These are phyloP conservation scores for Epizoanthus ramosus DNA, from an alignment of 92 coral and sea anemone genomes.

Conservation along the genomic window DNA sequence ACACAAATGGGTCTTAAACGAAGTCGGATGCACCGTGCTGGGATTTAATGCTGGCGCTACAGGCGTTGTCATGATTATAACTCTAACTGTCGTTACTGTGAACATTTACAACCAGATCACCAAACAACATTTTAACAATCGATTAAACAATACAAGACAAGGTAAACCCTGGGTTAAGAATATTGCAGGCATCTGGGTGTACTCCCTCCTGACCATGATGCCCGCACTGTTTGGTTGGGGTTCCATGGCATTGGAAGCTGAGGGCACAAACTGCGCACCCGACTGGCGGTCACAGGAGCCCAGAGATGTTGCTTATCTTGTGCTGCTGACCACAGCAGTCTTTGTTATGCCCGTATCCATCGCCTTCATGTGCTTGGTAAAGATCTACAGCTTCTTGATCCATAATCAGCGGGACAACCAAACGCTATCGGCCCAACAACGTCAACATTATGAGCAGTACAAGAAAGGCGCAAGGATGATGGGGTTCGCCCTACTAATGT, in stretches of 20 bases:
- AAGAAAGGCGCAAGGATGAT: conserved; percentile 31
- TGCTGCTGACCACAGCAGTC: conserved; percentile 9
- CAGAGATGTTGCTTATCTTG: conserved; percentile 29
- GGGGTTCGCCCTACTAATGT: conserved; percentile 18
- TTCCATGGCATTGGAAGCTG: conserved; percentile 44
- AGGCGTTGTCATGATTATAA: conserved; percentile 44
- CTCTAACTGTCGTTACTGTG: conserved; percentile 6
- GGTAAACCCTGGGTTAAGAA: background rate
- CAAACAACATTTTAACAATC: background rate
- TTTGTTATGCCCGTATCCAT: conserved; percentile 43
- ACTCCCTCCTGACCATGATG: conserved; percentile 35
- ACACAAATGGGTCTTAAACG: conserved; percentile 33
- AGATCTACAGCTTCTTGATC: conserved; percentile 35
- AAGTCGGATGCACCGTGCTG: conserved; percentile 29
- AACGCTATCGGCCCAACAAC: background rate
- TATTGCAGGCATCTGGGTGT: conserved; percentile 40
- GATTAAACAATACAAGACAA: background rate
- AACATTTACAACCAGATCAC: conserved; percentile 29
- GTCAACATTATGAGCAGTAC: conserved; percentile 12
- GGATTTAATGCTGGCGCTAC: conserved; percentile 53
- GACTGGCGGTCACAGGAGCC: conserved; percentile 49
- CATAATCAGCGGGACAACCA: background rate
- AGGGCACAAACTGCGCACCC: conserved; percentile 57
- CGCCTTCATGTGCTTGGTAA: background rate
- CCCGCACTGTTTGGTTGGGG: conserved; percentile 55